A percentile compares a stretch with the other conserved stretches of the same genome.
phyloP scores from a whole-genome alignment of 2,888 invertebrate genomes.

The Drosophila flavopinicola region DNA sequence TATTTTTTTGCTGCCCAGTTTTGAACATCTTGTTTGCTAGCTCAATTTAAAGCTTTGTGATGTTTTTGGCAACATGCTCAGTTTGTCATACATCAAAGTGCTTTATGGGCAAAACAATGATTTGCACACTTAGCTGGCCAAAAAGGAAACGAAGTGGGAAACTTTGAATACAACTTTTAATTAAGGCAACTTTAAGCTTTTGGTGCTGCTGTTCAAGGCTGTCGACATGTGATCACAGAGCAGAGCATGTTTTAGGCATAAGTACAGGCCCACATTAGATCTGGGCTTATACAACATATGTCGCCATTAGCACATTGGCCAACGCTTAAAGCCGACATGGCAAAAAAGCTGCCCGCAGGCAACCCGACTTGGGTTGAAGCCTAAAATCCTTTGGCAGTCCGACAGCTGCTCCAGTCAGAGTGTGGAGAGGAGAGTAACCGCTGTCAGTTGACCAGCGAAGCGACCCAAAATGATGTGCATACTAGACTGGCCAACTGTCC shows the following conservation, averaged over 20 bases:
- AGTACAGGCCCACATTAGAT: slow-evolving; percentile 42
- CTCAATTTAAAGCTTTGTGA: too few relatives aligned
- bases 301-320: slow-evolving; percentile 65
- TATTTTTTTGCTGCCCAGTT: too few relatives aligned
- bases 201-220: slow-evolving; percentile 46
- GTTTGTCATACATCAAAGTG: too few relatives aligned
- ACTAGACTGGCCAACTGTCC: slow-evolving; percentile 22
- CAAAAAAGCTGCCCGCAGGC: slow-evolving; percentile 18
- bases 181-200: slow-evolving; percentile 75
- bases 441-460: slow-evolving; percentile 65
- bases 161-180: slow-evolving; percentile 57
- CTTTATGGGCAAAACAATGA: too few relatives aligned
- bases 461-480: slow-evolving; percentile 67
- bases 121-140: slow-evolving; percentile 12
- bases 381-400: slow-evolving; percentile 51
- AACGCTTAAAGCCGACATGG: slow-evolving; percentile 24
- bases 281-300: slow-evolving; percentile 53
- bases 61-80: too few relatives aligned
- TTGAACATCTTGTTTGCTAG: too few relatives aligned
- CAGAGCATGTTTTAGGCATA: slow-evolving; percentile 26
- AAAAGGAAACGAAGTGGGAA: slow-evolving; percentile 27
- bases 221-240: slow-evolving; percentile 47
- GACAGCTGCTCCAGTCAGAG: slow-evolving; percentile 42
- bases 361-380: slow-evolving; percentile 52
- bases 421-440: slow-evolving; percentile 30